Evolutionary conservation across 2,888 invertebrate genomes (phyloP), one percentile per base, ranked within the genome.

Genomic region (Xestia sexstrigata): DNA sequence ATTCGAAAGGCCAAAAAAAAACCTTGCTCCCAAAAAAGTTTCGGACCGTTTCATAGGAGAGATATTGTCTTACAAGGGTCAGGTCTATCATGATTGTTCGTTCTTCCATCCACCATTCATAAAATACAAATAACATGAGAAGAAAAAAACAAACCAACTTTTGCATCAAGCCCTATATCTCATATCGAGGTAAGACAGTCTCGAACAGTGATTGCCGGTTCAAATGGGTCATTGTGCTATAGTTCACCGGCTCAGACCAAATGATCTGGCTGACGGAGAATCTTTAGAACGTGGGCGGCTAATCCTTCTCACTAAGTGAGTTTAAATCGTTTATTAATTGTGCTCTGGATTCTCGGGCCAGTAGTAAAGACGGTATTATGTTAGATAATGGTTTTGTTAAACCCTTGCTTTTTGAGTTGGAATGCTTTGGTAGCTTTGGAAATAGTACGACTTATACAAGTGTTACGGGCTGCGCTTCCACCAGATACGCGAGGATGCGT

Each of bases 301-400:
- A 79, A 76, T 78, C 66, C 70, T 79, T 58, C 63, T 39, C 70
- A 17, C 73, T 86, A 86, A 86, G 72, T 71, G 76, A 47, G 58
- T 77, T 86, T 77, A 83, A 85, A 85, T 86, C 70, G 75, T 70
- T 84, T 87, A 76, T 78, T 83, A 72, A 81, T 81, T 70, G 74
- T 66, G 81, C 66, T 63, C 70, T 35, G 62, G 49, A 80, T 65
- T 72, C 76, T 63, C 66, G 70, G 70, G 58, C 47, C 52, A 49
- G 70, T 62, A 71, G 45, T 72, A 49, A 65, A 52, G n/a, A 26
- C 39, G 30, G 66, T 58, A 30, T 70, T 70, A 52, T 39, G 17
- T 66, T 11, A 55, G 35, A 79, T 81, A 73, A 66, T 62, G 66
- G 52, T 49, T 49, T 58, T 58, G 49, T 65, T 58, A 35, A 70